Percentiles rank a stretch among this genome's conserved stretches.
phyloP scores from a whole-genome alignment of 2,113 vertebrate species.

The Formicarius rufipectus region DNA sequence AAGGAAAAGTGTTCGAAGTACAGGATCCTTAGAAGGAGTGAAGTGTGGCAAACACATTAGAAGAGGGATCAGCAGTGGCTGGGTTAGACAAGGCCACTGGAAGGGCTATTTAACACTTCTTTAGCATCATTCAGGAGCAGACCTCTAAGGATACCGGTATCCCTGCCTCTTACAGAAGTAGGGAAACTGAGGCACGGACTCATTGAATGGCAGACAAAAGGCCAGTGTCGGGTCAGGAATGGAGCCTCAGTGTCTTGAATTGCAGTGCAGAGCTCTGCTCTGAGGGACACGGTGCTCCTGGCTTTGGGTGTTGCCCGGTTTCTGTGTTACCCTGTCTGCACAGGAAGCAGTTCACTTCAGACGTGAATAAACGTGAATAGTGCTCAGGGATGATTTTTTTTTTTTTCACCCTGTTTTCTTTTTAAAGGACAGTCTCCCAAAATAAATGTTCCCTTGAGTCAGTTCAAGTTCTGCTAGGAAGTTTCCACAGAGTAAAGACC shows the following conservation, averaged over 20 bases:
- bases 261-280: neutral
- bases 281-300: neutral
- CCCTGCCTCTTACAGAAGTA: neutral
- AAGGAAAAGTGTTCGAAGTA: neutral
- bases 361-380: slow-evolving; percentile 10
- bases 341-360: slow-evolving; percentile 48
- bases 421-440: slow-evolving; percentile 27
- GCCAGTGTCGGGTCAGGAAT: neutral
- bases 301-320: slow-evolving; percentile 18
- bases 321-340: slow-evolving; percentile 13
- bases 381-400: neutral
- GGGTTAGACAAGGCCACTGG: neutral
- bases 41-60: neutral
- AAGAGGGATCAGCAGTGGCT: neutral
- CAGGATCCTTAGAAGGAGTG: neutral
- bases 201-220: neutral
- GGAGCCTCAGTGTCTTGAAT: neutral
- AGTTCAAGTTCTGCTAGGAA: neutral
- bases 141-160: neutral
- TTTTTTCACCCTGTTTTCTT: neutral
- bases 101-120: neutral
- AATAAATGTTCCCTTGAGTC: slow-evolving; percentile 39
- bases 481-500: slow-evolving; percentile 24
- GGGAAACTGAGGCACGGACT: neutral
- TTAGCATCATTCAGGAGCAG: neutral